These are phyloP conservation scores for Acleris holmiana DNA, from an alignment of 2,888 invertebrate genomes.

Conservation along the genomic window DNA sequence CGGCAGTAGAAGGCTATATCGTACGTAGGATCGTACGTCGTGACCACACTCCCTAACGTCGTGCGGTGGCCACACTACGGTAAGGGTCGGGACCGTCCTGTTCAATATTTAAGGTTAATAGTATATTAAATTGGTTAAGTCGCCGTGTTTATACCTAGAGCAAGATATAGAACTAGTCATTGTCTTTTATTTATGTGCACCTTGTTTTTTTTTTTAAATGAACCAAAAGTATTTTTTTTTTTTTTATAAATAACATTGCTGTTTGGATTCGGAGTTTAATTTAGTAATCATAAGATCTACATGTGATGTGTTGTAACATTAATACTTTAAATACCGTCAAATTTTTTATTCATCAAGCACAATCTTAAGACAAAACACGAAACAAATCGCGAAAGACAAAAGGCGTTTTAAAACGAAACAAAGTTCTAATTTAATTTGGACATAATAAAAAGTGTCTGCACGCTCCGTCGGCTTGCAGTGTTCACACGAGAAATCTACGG, in stretches of 20 bases:
- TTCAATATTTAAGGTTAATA: no score
- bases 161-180: no score
- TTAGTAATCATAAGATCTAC: no score
- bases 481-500: conserved; percentile 83
- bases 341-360: background rate
- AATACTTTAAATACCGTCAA: background rate
- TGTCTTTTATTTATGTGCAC: no score
- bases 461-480: conserved; percentile 61
- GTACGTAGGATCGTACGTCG: conserved; percentile 28
- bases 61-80: conserved; percentile 17
- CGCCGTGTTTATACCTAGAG: no score
- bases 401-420: conserved; percentile 39
- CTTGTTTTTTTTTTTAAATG: no score
- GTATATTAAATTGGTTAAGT: no score
- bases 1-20: conserved; percentile 5
- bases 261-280: no score
- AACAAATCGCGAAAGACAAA: conserved; percentile 26
- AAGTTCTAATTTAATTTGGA: conserved; percentile 74
- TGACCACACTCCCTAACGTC: conserved; percentile 19
- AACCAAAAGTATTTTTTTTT: no score
- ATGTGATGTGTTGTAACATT: no score
- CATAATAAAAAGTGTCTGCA: conserved; percentile 56
- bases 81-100: no score
- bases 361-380: conserved; percentile 6
- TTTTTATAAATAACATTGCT: no score